Base-by-base conservation (phyloP, 2,113 vertebrate genomes). In the Semnornis frantzii region DNA sequence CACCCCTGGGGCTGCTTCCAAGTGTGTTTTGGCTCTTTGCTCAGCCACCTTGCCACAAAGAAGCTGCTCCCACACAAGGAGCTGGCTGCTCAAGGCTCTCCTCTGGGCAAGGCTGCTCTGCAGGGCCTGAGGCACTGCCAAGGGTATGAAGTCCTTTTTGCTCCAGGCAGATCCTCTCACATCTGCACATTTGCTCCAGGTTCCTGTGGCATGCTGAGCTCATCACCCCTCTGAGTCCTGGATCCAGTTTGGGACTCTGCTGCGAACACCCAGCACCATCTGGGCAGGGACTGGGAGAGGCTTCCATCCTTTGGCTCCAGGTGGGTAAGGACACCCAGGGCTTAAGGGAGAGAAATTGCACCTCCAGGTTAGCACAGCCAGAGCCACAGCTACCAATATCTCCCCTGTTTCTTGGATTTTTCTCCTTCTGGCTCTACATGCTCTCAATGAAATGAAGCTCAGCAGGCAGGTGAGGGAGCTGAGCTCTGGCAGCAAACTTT, bases 41-140 rank as follows among this genome's bases (percentile, higher is more conserved):
- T 5, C 20, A 23, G 30, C 30, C 4, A 14, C 21, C 37, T 18
- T 24, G 31, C 68, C 16, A 3, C 10, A 24, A 23, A 72, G 46
- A 28, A 33, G 3, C 2, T 7, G 7, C 18, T 7, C 15, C 30
- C 9, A 1, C 34, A 44, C 5, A 17, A 14, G 0, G 3, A 54
- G 58, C 46, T n/a, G 6, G 1, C 4, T 5, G 7, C 18, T 7
- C 15, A 48, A 23, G 24, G 31, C 15, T 17, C 48, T 52, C 17
- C 66, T 10, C 79, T 8, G 44, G n/a, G 7, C 33, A 6, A 12
- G 33, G 10, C 12, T 4, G 25, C 70, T 31, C 79, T 50, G 66
- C 44, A 21, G 44, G 44, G 37, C 8, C 31, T 4, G 33, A 20
- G 42, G 55, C 39, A 30, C 37, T 9, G 4, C 4, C 11, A 1